phyloP scores from a whole-genome alignment of 2,797 vertebrate species.

The Loriculus beryllinus region DNA sequence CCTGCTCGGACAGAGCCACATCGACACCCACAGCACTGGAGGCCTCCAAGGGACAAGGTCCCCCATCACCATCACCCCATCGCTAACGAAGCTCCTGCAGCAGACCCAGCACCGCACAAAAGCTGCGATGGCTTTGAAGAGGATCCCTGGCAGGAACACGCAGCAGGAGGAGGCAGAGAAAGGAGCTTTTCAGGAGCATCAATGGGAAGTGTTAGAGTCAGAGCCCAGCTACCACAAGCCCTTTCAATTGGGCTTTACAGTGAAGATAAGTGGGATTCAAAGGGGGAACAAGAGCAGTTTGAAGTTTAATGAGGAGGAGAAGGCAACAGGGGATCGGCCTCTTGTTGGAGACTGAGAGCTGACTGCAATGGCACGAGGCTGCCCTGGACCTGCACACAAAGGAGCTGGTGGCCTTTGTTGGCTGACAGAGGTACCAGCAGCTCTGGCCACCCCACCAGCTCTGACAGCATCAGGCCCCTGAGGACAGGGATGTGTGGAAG shows the following conservation, averaged over 20 bases:
- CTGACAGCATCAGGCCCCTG: neutral
- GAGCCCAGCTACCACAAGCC: neutral
- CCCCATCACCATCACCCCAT: neutral
- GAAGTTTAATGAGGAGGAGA: constrained; percentile 57
- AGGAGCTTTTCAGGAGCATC: constrained; percentile 50
- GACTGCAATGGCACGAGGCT: neutral
- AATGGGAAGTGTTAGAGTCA: neutral
- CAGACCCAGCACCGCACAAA: neutral
- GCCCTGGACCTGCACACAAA: neutral
- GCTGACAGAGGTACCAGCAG: rapidly evolving
- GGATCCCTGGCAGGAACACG: neutral
- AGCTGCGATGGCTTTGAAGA: constrained; percentile 7
- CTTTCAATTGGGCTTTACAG: constrained; percentile 26
- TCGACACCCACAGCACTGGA: rapidly evolving
- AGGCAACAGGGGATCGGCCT: neutral
- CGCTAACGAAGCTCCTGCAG: neutral
- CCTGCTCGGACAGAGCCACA: neutral
- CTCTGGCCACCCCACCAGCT: neutral
- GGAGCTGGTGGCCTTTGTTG: neutral
- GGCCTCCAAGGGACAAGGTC: neutral
- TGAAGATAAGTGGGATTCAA: constrained; percentile 39
- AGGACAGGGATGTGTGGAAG: rapidly evolving
- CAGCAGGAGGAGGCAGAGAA: constrained; percentile 1
- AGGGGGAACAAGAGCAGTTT: neutral
- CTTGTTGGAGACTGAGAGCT: neutral